These are phyloP conservation scores for Deilephila porcellus DNA, from an alignment of 2,888 invertebrate species.

Conservation along the genomic window DNA sequence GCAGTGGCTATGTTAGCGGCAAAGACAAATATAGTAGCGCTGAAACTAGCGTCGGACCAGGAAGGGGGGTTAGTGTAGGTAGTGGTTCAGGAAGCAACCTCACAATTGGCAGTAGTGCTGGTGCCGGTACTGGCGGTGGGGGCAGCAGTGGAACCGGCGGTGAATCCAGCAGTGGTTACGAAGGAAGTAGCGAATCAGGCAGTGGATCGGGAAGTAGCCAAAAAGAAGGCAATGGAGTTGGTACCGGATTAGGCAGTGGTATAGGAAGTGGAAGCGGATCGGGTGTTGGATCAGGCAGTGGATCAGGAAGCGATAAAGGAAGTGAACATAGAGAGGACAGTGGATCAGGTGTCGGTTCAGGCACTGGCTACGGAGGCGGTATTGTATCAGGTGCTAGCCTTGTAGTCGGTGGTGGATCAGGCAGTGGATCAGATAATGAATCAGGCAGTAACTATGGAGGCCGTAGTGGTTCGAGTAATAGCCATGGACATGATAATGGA, in stretches of 20 bases:
- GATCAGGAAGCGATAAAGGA: no score
- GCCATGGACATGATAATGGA: no score
- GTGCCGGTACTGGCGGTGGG: conserved; percentile 42
- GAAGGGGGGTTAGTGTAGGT: conserved; percentile 46
- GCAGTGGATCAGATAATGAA: background rate
- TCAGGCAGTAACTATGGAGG: background rate
- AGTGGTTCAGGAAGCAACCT: no score
- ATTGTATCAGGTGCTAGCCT: no score
- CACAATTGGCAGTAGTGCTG: no score
- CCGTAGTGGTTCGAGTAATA: background rate
- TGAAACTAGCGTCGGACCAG: conserved; percentile 51
- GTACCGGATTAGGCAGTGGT: background rate
- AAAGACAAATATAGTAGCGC: conserved; percentile 39
- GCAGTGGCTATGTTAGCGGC: conserved; percentile 41
- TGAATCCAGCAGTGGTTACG: background rate
- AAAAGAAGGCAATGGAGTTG: no score
- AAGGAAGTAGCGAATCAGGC: background rate
- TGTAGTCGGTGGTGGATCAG: background rate
- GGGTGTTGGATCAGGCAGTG: no score
- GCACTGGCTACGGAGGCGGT: background rate
- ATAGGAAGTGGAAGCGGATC: background rate
- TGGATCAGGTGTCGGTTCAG: background rate
- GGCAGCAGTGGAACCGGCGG: conserved; percentile 37
- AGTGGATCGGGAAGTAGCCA: no score
- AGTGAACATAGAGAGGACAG: no score